Base-by-base conservation (phyloP, 2,113 vertebrate genomes). In the Diphyllodes magnificus region DNA sequence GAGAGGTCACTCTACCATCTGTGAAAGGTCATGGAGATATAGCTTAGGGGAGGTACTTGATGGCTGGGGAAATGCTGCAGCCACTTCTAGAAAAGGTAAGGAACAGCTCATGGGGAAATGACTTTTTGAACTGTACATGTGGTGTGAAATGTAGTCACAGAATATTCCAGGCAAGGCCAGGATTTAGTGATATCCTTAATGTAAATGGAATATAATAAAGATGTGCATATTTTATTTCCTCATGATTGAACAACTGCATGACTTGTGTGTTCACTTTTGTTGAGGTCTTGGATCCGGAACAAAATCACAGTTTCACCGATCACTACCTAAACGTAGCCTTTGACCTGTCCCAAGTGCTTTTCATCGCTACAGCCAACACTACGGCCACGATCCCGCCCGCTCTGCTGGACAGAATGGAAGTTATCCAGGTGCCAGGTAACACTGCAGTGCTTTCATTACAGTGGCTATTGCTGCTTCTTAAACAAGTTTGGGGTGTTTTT, bases 341-440 rank as follows among this genome's bases (percentile, higher is more conserved):
- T 91, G 99, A 99, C 97, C 98, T 99, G 90, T 99, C 99, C 45
- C 99, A 99, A 97, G 99, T 99, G 59, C 99, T 99, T 63, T 99
- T 99, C 72, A 99, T 99, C 50, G 99, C 99, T 59, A 99, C 99
- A 2, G 99, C 99, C 63, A 99, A 99, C 93, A 99, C 98, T 13
- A 99, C 98, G 6, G 98, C 99, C 1, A 99, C 98, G 28, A 99
- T 99, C 63, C 99, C 99, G 22, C 98, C 99, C 0, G 99, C 99
- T 30, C 97, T 99, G 79, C 93, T 99, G 97, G 99, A 99, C 97
- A 98, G 99, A 72, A 99, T 99, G 99, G 99, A 99, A 95, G 97
- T 99, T 77, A 98, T 99, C 71, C 98, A 99, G 91, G 99, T 99
- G 78, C 98, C 99, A 98, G 99, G 99, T 99, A 98, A 97, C 28